Evolutionary conservation across 2,888 invertebrate species (phyloP).

Genomic region (Malthinus flaveolus): DNA sequence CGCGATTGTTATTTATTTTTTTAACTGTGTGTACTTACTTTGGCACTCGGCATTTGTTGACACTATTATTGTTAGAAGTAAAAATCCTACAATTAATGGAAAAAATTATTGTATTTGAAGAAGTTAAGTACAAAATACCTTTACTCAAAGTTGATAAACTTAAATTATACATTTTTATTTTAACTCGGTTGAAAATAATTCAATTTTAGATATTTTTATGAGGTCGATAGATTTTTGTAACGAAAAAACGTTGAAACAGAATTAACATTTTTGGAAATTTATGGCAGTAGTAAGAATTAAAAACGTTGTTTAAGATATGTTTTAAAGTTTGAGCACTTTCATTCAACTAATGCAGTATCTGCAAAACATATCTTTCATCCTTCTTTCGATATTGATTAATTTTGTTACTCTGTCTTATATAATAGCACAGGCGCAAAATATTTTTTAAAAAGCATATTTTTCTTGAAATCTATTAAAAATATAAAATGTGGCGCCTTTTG

Average conservation of each 20-base stretch:
- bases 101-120: not conserved
- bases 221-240: no score
- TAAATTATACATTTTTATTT: not conserved
- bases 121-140: conserved; percentile 1
- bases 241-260: not conserved
- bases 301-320: conserved; percentile 10
- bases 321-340: conserved; percentile 15
- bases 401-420: not conserved
- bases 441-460: no score
- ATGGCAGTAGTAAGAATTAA: no score
- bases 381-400: conserved; percentile 17
- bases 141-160: not conserved
- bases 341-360: conserved; percentile 12
- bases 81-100: conserved; percentile 48
- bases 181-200: not conserved
- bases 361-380: conserved; percentile 1
- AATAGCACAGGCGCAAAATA: no score
- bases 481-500: no score
- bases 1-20: conserved; percentile 3
- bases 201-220: no score
- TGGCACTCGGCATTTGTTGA: conserved; percentile 62
- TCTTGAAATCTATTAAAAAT: no score
- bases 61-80: conserved; percentile 53
- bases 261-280: not conserved
- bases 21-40: conserved; percentile 55